These are phyloP conservation scores for Coluber constrictor DNA, from an alignment of 2,797 vertebrate genomes.

Conservation along the genomic window DNA sequence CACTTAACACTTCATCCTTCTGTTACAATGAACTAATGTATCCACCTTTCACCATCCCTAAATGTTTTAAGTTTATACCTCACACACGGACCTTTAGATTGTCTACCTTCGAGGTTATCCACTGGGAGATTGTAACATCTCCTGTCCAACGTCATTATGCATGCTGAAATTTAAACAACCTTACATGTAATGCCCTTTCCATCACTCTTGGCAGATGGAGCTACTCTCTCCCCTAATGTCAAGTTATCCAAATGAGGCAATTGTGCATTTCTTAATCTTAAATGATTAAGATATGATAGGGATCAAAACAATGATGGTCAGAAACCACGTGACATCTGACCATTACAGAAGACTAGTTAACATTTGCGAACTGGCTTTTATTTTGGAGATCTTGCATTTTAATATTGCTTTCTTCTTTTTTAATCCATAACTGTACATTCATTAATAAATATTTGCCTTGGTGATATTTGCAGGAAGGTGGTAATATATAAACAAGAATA, in stretches of 20 bases:
- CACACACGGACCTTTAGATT: background rate
- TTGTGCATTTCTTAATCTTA: background rate
- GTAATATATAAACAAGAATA: background rate
- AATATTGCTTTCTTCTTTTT: background rate
- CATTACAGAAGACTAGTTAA: background rate
- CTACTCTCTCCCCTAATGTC: background rate
- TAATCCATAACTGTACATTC: background rate
- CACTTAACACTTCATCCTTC: background rate
- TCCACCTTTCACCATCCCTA: background rate
- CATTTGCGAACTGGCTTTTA: background rate
- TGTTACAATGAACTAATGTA: background rate
- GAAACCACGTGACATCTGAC: background rate
- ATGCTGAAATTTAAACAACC: background rate
- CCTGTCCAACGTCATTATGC: background rate
- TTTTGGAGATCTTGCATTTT: background rate
- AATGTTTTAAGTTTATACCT: background rate
- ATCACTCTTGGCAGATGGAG: background rate
- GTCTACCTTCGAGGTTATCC: background rate
- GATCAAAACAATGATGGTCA: background rate
- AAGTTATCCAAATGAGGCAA: background rate
- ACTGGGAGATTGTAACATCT: background rate
- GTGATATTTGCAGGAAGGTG: background rate
- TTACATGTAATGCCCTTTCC: background rate
- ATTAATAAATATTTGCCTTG: background rate
- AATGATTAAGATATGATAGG: background rate